Evolutionary conservation across 2,113 vertebrate species (phyloP).

Genomic region (Colinus virginianus): DNA sequence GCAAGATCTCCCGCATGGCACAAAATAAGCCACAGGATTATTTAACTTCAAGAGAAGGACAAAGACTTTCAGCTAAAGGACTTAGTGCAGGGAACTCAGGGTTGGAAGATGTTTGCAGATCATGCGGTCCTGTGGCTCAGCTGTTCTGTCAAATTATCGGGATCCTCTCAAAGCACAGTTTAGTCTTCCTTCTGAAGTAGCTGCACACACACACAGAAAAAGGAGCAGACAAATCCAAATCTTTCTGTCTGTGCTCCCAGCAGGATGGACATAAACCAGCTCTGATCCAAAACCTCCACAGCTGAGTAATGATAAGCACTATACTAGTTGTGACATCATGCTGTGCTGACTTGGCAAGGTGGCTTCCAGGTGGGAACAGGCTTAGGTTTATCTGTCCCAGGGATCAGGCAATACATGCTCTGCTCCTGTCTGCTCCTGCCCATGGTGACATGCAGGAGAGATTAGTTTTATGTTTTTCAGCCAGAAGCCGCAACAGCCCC

Average conservation of each 20-base stretch:
- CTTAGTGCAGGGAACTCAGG: background rate
- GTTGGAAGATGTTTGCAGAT: background rate
- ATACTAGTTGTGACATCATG: background rate
- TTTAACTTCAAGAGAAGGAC: background rate
- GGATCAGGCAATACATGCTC: background rate
- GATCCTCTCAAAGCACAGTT: background rate
- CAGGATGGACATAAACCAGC: background rate
- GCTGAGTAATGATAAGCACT: background rate
- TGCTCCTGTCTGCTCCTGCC: background rate
- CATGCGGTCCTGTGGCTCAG: background rate
- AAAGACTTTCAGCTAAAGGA: background rate
- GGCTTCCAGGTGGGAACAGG: background rate
- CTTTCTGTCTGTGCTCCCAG: background rate
- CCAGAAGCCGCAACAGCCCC: background rate
- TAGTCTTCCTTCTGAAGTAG: background rate
- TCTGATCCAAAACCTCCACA: background rate
- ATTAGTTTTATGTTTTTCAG: background rate
- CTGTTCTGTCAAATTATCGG: background rate
- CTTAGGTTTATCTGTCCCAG: background rate
- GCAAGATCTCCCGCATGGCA: background rate
- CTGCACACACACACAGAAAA: background rate
- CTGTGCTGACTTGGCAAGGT: background rate
- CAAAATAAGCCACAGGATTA: background rate
- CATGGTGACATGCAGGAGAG: background rate
- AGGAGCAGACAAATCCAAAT: background rate